These are phyloP conservation scores for Agapornis canus DNA, from an alignment of 2,797 vertebrate species.

Conservation along the genomic window DNA sequence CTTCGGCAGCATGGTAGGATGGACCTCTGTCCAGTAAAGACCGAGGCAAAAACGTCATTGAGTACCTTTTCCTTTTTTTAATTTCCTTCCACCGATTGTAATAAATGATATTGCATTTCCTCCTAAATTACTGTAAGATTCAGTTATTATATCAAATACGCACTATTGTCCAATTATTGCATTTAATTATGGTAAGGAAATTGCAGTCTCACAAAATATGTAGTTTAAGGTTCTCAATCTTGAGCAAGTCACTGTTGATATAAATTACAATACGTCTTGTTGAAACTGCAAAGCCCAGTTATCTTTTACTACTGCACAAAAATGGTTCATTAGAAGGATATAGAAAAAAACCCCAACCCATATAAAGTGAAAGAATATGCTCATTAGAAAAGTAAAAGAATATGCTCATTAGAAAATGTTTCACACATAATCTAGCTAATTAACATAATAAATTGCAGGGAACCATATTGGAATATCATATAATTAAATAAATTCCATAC, in stretches of 20 bases:
- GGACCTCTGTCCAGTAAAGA: not conserved
- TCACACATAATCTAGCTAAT: conserved; percentile 54
- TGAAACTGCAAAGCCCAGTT: not conserved
- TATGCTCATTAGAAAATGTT: conserved; percentile 33
- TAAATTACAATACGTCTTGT: not conserved
- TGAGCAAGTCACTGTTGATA: not conserved
- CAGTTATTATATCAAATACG: not conserved
- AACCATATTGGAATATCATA: conserved; percentile 11
- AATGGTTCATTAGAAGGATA: not conserved
- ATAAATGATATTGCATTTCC: not conserved
- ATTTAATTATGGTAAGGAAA: not conserved
- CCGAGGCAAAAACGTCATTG: not conserved
- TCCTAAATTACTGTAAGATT: not conserved
- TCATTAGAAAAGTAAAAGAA: conserved; percentile 11
- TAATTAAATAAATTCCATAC: conserved; percentile 16
- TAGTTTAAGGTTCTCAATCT: not conserved
- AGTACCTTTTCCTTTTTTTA: not conserved
- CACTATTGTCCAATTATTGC: not conserved
- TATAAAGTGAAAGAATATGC: not conserved
- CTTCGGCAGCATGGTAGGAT: not conserved
- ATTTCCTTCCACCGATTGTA: rapidly evolving
- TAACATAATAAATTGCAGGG: conserved; percentile 47
- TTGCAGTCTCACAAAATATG: not conserved
- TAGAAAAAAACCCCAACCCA: not conserved
- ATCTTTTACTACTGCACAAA: not conserved